These are phyloP conservation scores for Parnassius smintheus DNA, from an alignment of 2,888 invertebrate genomes.

Conservation along the genomic window DNA sequence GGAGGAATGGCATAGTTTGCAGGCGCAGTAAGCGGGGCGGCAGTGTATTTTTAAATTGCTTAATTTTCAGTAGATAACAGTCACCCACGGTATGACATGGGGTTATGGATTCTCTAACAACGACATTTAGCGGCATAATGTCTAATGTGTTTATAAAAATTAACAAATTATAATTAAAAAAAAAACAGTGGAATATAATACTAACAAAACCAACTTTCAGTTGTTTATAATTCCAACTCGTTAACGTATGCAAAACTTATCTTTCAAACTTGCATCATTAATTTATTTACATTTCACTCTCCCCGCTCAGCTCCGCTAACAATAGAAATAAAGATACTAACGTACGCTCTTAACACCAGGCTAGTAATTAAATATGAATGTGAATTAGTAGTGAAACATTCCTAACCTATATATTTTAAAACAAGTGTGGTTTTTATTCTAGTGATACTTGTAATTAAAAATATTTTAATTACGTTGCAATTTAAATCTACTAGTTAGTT, in stretches of 20 bases:
- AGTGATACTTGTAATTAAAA: too few species aligned
- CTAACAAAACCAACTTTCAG: not conserved
- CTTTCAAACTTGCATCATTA: slow-evolving; percentile 11
- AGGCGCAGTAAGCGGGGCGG: too few species aligned
- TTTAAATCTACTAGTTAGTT: too few species aligned
- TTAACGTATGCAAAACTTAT: slow-evolving; percentile 6
- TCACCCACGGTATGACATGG: too few species aligned
- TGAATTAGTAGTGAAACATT: not conserved
- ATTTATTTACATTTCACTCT: slow-evolving; percentile 27
- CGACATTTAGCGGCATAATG: not conserved
- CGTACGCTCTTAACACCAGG: slow-evolving; percentile 30
- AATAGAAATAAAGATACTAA: slow-evolving; percentile 34
- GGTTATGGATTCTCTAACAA: not conserved
- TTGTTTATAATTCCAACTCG: slow-evolving; percentile 4
- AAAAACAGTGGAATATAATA: not conserved
- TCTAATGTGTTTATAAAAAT: not conserved
- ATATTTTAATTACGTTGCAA: too few species aligned
- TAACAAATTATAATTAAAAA: not conserved
- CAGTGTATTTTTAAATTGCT: too few species aligned
- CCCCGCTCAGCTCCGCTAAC: slow-evolving; percentile 28
- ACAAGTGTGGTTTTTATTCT: too few species aligned
- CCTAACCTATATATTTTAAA: too few species aligned
- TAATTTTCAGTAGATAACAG: too few species aligned
- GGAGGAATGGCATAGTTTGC: too few species aligned
- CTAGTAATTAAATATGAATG: slow-evolving; percentile 28